phyloP scores from a whole-genome alignment of 23 tunicate species.

The Aplidium turbinatum region DNA sequence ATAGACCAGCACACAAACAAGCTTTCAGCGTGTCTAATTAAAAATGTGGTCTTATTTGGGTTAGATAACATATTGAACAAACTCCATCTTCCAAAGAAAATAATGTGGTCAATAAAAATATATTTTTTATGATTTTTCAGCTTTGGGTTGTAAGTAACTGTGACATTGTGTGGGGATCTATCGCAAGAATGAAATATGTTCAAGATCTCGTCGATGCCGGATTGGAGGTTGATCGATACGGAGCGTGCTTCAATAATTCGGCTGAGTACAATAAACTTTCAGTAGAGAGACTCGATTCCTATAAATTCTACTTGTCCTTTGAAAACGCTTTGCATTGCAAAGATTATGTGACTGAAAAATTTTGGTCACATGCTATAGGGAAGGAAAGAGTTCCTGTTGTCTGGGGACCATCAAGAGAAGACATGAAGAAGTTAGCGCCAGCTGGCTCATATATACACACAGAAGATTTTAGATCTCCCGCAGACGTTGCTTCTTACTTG shows the following conservation, averaged over 20 bases:
- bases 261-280: background rate
- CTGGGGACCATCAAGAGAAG: constrained; percentile 54
- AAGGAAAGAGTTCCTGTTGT: constrained; percentile 61
- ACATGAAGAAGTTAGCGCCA: constrained; percentile 46
- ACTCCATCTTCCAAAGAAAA: too few species aligned
- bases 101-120: too few species aligned
- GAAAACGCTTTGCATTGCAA: constrained; percentile 50
- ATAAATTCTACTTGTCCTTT: constrained; percentile 54
- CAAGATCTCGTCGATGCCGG: constrained; percentile 26
- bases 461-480: constrained; percentile 56
- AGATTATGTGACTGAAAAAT: constrained; percentile 65
- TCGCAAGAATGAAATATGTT: constrained; percentile 14
- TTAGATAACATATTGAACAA: too few species aligned
- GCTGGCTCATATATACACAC: constrained; percentile 53
- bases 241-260: constrained; percentile 30
- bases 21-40: too few species aligned
- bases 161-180: background rate
- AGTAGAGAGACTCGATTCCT: constrained; percentile 11
- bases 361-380: constrained; percentile 33
- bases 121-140: too few species aligned
- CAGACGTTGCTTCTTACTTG: constrained; percentile 38
- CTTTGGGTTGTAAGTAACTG: constrained; percentile 39
- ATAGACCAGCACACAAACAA: too few species aligned
- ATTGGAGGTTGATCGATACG: constrained; percentile 10
- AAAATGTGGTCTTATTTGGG: too few species aligned